Evolutionary conservation across 2,113 vertebrate genomes (phyloP).

Genomic region (Chroicocephalus ridibundus): DNA sequence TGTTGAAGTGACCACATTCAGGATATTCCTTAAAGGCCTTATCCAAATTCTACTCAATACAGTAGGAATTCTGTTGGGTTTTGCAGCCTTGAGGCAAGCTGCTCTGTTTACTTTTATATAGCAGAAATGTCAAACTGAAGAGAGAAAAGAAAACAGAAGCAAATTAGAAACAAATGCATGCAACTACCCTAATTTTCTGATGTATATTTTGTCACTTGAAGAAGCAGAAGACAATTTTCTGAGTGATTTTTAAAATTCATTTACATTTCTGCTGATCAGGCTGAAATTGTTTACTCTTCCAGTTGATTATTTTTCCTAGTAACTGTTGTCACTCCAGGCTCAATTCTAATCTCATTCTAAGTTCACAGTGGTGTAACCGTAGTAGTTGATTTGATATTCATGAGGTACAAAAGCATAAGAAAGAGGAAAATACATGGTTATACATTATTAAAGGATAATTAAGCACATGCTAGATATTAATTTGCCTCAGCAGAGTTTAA

Average conservation of each 20-base stretch:
- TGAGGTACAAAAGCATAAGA: background rate
- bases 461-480: background rate
- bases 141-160: background rate
- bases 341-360: background rate
- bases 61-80: background rate
- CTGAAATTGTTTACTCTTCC: background rate
- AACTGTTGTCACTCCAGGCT: background rate
- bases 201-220: background rate
- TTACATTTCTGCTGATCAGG: background rate
- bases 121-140: background rate
- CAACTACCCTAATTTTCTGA: background rate
- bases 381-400: background rate
- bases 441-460: slow-evolving; percentile 24
- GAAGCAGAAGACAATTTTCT: background rate
- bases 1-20: background rate
- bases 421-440: background rate
- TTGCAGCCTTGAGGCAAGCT: background rate
- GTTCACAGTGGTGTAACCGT: background rate
- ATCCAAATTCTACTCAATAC: background rate
- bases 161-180: background rate
- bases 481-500: background rate
- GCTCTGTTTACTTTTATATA: background rate
- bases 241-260: background rate
- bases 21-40: background rate
- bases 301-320: background rate